Evolutionary conservation across 2,113 vertebrate genomes (phyloP), one percentile per base, ranked within the genome.

Genomic region (Rhinolophus sinicus): DNA sequence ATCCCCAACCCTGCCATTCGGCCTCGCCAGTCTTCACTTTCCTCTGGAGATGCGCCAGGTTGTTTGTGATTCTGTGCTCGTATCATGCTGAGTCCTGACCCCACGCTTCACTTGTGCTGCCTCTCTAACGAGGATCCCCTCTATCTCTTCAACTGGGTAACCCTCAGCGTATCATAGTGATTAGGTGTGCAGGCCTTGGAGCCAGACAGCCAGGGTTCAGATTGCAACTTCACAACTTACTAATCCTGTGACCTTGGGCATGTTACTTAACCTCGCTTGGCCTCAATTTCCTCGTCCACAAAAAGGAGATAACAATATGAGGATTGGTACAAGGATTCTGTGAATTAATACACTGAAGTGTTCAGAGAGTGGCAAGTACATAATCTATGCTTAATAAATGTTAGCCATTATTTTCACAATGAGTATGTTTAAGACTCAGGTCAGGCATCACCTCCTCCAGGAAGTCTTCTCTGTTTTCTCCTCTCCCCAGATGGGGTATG

Each of bases 391-490:
- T 83, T 83, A 56, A 67, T 76, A 73, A 76, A 83, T 56, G 18
- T 52, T 67, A 84, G 28, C 80, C 83, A 6, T 76, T 84, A 33
- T 77, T 86, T 91, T 65, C 14, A 87, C 33, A 89, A n/a, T 35
- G 75, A 16, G 10, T 56, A 35, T 38, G 52, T 87, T 96, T 93
- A 77, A 87, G 78, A 50, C 12, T 38, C n/a, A 64, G 35, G 30
- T 50, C 52, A 67, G 47, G 24, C 10, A 44, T 54, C 40, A 33
- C 56, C 47, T 94, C 76, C 54, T 87, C 86, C 38, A 81, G 54
- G 75, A 93, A 84, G 70, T 26, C 58, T 65, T 83, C 77, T 60
- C 44, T 80, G 76, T 65, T 80, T 90, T 96, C n/a, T 56, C 56
- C 44, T 50, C 22, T 21, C 8, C 76, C 15, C 28, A 33, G 16